Evolutionary conservation across 2,113 vertebrate genomes (phyloP), one percentile per base, ranked within the genome.

Genomic region (Pedetes capensis): DNA sequence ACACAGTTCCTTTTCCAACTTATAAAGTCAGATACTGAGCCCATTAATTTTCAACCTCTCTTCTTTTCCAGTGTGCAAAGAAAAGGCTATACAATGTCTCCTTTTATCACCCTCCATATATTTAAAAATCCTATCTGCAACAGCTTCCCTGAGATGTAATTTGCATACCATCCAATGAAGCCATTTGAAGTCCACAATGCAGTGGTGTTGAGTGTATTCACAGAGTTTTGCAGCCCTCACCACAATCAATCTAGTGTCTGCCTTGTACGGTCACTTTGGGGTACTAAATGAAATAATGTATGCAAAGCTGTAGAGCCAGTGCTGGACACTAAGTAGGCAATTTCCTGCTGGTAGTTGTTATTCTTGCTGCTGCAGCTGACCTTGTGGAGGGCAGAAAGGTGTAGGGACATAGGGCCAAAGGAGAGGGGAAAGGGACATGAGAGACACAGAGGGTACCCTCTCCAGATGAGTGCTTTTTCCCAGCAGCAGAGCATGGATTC

Each of bases 171-270:
- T 10, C 25, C 39, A 34, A 8, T 12, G 17, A 39, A 44, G 27
- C 22, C 53, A 17, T 47, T 27, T 37, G 3, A 51, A 27, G 18
- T 6, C 22, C 13, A 3, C 9, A 18, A 1, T 32, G 25, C 27
- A 6, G 1, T 0, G 8, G 18, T 14, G 2, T 2, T 34, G 37
- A 8, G 13, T 5, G 0, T 8, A 9, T 57, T 75, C 37, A 1
- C 76, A 57, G 55, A 44, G 23, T 16, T 14, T 27, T 0, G 10
- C 3, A 6, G 17, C n/a, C 12, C 0, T 27, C n/a, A 4, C 32
- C 14, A 27, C 12, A 0, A 4, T 66, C 1, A 0, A 4, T 3
- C 8, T 4, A 20, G 18, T 17, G 9, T 18, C 34, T 9, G 37
- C 42, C 5, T 4, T 34, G n/a, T 10, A 10, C 3, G 22, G 42